Conservation (phyloP, 2,888 invertebrate species). For the Cylindroiulus punctatus region DNA sequence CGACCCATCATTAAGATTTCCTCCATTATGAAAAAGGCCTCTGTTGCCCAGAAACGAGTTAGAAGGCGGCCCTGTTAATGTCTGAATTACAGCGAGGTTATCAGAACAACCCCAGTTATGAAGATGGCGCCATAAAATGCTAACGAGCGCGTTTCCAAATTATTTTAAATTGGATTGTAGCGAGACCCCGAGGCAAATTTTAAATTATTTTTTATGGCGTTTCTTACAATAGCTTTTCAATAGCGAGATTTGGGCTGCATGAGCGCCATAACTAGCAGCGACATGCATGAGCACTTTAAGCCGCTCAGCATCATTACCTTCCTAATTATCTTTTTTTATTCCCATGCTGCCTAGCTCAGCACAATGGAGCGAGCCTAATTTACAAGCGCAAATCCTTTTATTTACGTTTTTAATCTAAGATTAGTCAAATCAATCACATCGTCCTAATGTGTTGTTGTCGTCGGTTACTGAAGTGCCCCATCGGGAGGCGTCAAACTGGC, state of each 20-base stretch:
- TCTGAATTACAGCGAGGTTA: neutral
- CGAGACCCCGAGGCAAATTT: constrained; percentile 28
- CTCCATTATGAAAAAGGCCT: too few relatives aligned
- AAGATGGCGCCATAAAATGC: constrained; percentile 24
- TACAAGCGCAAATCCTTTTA: constrained; percentile 11
- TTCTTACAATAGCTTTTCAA: constrained; percentile 23
- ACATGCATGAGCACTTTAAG: neutral
- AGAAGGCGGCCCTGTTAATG: neutral
- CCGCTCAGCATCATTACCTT: constrained; percentile 34
- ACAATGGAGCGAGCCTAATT: constrained; percentile 9
- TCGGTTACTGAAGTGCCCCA: neutral
- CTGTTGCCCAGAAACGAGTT: neutral
- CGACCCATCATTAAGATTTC: too few relatives aligned
- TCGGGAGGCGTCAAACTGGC: neutral
- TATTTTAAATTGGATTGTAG: constrained; percentile 33
- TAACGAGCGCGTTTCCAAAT: constrained; percentile 25
- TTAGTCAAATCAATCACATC: neutral
- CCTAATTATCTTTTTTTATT: constrained; percentile 16
- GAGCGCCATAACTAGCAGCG: neutral
- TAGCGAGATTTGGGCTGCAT: neutral
- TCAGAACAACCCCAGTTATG: neutral
- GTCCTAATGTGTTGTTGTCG: neutral
- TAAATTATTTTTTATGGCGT: constrained; percentile 23
- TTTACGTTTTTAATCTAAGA: constrained; percentile 42
- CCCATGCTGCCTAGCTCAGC: neutral